Conservation (phyloP, 2,797 vertebrate genomes). For the Xenopus petersii region DNA sequence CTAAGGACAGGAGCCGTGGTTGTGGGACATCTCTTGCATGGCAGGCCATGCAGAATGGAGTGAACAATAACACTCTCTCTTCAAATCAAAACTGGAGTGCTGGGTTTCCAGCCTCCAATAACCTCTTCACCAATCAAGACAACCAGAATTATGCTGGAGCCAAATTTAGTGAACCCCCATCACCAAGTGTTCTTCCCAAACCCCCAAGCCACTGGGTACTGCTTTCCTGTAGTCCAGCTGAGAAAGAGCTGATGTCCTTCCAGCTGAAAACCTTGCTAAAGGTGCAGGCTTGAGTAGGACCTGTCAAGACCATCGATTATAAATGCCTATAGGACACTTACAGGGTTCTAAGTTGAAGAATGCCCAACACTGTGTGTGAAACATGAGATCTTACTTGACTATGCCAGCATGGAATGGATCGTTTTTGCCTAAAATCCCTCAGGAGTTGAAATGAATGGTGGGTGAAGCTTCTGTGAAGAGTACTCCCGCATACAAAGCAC, state of each 20-base stretch:
- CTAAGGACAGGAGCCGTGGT: slow-evolving; percentile 76
- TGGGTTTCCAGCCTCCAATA: slow-evolving; percentile 73
- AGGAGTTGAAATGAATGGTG: slow-evolving; percentile 13
- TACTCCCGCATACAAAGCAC: slow-evolving; percentile 32
- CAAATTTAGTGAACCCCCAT: slow-evolving; percentile 95
- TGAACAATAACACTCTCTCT: slow-evolving; percentile 72
- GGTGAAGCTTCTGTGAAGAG: slow-evolving; percentile 37
- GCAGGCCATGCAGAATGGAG: slow-evolving; percentile 86
- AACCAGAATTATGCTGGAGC: slow-evolving; percentile 91
- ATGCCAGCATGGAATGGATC: slow-evolving; percentile 10
- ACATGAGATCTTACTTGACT: slow-evolving; percentile 1
- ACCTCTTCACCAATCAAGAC: slow-evolving; percentile 78
- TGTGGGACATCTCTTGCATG: slow-evolving; percentile 76
- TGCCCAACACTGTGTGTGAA: neutral
- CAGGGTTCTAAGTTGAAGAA: slow-evolving; percentile 50
- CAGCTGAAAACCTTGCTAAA: slow-evolving; percentile 96
- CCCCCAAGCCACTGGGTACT: slow-evolving; percentile 96
- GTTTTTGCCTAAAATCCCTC: slow-evolving; percentile 20
- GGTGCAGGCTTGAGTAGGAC: slow-evolving; percentile 82
- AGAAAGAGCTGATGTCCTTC: slow-evolving; percentile 93
- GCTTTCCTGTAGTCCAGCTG: slow-evolving; percentile 82
- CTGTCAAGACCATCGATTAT: neutral
- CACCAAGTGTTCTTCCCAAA: slow-evolving; percentile 91
- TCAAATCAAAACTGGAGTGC: slow-evolving; percentile 82
- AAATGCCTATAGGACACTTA: slow-evolving; percentile 33